phyloP scores from a whole-genome alignment of 2,113 vertebrate species.

The Corythoichthys intestinalis region DNA sequence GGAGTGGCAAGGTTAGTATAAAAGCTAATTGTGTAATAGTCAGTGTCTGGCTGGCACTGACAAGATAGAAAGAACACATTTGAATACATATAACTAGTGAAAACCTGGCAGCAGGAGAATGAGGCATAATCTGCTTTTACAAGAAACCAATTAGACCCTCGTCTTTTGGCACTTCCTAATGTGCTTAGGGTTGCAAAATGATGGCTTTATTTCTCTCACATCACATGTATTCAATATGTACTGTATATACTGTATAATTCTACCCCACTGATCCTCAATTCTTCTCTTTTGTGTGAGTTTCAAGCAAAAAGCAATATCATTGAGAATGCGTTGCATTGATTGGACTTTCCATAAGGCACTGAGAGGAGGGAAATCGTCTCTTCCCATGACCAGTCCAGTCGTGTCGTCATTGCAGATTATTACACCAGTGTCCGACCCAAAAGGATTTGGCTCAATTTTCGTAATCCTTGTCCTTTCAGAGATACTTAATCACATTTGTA shows the following conservation, averaged over 20 bases:
- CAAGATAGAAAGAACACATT: slow-evolving; percentile 55
- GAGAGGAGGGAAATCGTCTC: slow-evolving; percentile 85
- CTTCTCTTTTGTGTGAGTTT: slow-evolving; percentile 77
- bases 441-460: slow-evolving; percentile 73
- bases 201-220: slow-evolving; percentile 91
- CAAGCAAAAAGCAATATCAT: slow-evolving; percentile 89
- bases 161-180: slow-evolving; percentile 72
- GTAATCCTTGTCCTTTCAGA: slow-evolving; percentile 75
- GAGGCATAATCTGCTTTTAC: slow-evolving; percentile 58
- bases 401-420: slow-evolving; percentile 84
- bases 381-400: slow-evolving; percentile 87
- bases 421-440: slow-evolving; percentile 74
- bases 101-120: slow-evolving; percentile 63
- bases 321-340: slow-evolving; percentile 94
- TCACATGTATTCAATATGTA: slow-evolving; percentile 36
- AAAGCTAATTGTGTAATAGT: slow-evolving; percentile 57
- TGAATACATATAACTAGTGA: slow-evolving; percentile 58
- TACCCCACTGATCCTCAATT: slow-evolving; percentile 65
- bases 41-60: slow-evolving; percentile 63
- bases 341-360: slow-evolving; percentile 99
- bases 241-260: slow-evolving; percentile 37
- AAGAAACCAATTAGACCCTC: slow-evolving; percentile 64
- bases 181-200: slow-evolving; percentile 93
- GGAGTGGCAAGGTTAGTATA: slow-evolving; percentile 54
- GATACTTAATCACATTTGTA: slow-evolving; percentile 75